Evolutionary conservation across 2,888 invertebrate species (phyloP).

Genomic region (Meliscaeva auricollis): DNA sequence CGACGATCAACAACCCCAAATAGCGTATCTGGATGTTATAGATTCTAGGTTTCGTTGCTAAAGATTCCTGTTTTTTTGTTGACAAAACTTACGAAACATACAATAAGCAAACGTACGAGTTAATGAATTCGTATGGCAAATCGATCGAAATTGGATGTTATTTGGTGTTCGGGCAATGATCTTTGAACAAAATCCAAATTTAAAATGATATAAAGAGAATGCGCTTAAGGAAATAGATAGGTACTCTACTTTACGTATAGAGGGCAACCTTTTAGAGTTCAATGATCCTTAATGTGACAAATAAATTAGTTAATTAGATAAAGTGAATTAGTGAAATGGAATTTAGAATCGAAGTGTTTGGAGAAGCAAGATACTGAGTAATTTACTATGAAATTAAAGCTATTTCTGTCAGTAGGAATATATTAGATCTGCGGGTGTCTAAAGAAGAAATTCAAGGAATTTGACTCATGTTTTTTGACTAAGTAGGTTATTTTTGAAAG

Average conservation of each 20-base stretch:
- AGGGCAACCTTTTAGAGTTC: constrained; percentile 43
- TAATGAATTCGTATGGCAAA: constrained; percentile 60
- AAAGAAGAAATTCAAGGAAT: too few species aligned
- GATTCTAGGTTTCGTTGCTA: constrained; percentile 5
- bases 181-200: constrained; percentile 24
- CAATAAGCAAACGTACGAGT: constrained; percentile 31
- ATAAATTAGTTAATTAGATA: constrained; percentile 2
- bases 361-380: background rate
- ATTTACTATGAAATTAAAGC: too few species aligned
- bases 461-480: too few species aligned
- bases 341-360: too few species aligned
- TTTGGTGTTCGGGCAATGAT: constrained; percentile 39
- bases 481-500: background rate
- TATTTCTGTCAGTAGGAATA: too few species aligned
- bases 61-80: constrained; percentile 35
- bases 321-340: background rate
- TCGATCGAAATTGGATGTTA: constrained; percentile 30
- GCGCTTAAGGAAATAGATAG: constrained; percentile 14
- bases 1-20: constrained; percentile 69
- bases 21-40: constrained; percentile 13
- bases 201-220: constrained; percentile 7
- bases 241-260: constrained; percentile 25
- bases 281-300: constrained; percentile 33
- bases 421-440: too few species aligned
- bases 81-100: constrained; percentile 46